Conservation (phyloP, 2,888 invertebrate genomes). For the Chymomyza caudatula region DNA sequence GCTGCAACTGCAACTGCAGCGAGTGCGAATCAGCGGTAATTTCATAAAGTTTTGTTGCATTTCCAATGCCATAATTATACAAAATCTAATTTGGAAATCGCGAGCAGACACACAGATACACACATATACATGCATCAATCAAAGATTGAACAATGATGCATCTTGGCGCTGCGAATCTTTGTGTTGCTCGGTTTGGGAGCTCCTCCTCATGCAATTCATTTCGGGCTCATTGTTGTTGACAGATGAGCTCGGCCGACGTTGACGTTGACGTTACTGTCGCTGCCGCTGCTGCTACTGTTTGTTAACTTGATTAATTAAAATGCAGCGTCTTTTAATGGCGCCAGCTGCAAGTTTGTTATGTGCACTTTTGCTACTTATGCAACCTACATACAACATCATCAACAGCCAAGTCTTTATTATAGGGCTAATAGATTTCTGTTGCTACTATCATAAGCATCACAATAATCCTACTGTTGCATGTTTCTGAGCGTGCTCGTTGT, state of each 20-base stretch:
- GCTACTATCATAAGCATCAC: not conserved
- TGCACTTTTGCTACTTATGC: not conserved
- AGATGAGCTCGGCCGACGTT: constrained; percentile 40
- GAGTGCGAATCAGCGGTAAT: constrained; percentile 25
- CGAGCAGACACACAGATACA: constrained; percentile 15
- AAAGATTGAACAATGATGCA: constrained; percentile 40
- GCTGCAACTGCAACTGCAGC: constrained; percentile 20
- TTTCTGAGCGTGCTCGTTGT: not conserved
- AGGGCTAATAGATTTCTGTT: not conserved
- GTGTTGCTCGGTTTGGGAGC: constrained; percentile 4
- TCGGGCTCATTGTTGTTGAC: constrained; percentile 65
- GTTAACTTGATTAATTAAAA: constrained; percentile 70
- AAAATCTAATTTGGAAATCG: constrained; percentile 64
- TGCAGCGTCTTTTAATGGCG: constrained; percentile 60
- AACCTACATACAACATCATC: not conserved
- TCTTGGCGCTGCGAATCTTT: constrained; percentile 2
- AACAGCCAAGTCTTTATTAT: not conserved
- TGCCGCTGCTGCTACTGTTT: constrained; percentile 40
- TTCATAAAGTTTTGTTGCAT: constrained; percentile 40
- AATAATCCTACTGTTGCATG: not conserved
- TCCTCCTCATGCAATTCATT: constrained; percentile 56
- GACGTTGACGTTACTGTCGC: not conserved
- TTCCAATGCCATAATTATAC: constrained; percentile 65
- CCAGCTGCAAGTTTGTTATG: constrained; percentile 48
- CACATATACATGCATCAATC: not conserved